Percentiles rank a stretch among this genome's conserved stretches.
Conservation (phyloP, 2,888 invertebrate genomes). For the Phytoseiulus persimilis region DNA sequence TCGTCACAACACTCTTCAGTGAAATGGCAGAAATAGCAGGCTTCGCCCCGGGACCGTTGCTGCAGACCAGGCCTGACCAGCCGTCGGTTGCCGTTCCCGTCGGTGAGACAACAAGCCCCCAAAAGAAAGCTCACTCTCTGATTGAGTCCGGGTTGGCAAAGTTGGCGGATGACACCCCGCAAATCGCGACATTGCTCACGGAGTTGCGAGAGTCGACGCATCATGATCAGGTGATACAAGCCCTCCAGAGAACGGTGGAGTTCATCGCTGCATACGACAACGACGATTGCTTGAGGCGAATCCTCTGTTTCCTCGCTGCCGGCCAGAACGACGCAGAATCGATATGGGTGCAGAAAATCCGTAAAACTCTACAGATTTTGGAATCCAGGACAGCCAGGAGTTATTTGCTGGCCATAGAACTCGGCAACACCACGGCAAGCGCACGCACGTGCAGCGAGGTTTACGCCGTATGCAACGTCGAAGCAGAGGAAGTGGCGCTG, state of each 20-base stretch:
- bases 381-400: background rate
- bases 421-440: background rate
- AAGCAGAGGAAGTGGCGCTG: background rate
- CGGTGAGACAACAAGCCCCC: background rate
- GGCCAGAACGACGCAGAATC: background rate
- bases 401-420: background rate
- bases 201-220: background rate
- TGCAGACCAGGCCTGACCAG: background rate
- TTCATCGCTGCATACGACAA: background rate
- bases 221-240: background rate
- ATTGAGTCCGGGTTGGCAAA: background rate
- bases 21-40: background rate
- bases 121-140: too few species aligned
- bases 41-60: background rate
- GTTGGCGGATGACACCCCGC: background rate
- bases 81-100: background rate
- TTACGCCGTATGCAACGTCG: background rate
- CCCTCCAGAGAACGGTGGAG: background rate
- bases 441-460: background rate
- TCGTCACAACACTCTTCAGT: background rate
- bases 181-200: background rate
- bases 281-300: background rate
- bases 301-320: background rate
- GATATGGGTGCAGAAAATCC: background rate
- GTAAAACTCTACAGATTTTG: background rate